Base-by-base conservation (phyloP, 2,797 vertebrate genomes). In the Oreortyx pictus region DNA sequence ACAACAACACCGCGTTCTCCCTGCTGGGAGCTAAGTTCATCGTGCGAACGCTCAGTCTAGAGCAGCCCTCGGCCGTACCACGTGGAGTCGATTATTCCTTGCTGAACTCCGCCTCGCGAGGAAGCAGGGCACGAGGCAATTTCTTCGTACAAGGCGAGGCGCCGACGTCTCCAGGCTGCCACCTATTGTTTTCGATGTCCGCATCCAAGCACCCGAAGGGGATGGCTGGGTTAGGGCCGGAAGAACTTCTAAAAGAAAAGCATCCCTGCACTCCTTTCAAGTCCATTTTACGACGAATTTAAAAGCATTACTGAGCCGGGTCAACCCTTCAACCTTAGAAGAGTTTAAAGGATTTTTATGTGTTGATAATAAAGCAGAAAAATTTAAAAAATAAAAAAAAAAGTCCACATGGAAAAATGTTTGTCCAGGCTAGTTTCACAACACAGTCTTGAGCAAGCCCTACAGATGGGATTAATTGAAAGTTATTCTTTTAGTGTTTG, bases 401-500 rank as follows among this genome's bases (percentile, higher is more conserved):
- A 41, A 43, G 12, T 59, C 17, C 10, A 61, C 41, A 17, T 35
- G 78, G 37, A 61, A 88, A 85, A 74, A 14, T 27, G 12, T 9
- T 82, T 74, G 14, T 12, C 16, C 35, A 24, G 31, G 14, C 9
- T 65, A 33, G 18, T 89, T 87, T 87, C 52, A 60, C 23, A 78
- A 64, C 1, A 41, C 31, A 9, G 0, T 43, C 31, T 44, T 90
- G 43, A 82, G 39, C 31, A 86, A 59, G 2, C 29, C 25, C 78
- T 6, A 27, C n/a, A 84, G 25, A 84, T 52, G 15, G 67, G 23
- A 79, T 82, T 66, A 59, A 79, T 84, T 24, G 50, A 27, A 78
- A 88, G 61, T 78, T 50, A 54, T 46, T 86, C 73, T 61, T 71
- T 72, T 35, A 46, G 2, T 60, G 15, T 61, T 91, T 82, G 82